A percentile compares a stretch with the other conserved stretches of the same genome.
These are phyloP conservation scores for Peucedramus taeniatus DNA, from an alignment of 2,113 vertebrate species.

Conservation along the genomic window DNA sequence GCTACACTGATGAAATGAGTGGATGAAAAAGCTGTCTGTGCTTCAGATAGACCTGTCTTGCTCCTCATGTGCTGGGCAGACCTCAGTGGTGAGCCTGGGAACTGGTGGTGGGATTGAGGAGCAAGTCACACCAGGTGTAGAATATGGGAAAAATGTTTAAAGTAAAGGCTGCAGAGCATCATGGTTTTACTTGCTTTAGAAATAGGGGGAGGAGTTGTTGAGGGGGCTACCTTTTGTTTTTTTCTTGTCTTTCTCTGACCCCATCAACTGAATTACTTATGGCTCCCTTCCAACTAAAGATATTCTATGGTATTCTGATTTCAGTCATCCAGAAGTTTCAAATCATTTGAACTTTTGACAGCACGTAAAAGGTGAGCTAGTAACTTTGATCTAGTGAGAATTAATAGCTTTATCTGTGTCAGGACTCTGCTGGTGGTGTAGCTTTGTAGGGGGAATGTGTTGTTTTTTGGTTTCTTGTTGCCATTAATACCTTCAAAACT, in stretches of 20 bases:
- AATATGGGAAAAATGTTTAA: not conserved
- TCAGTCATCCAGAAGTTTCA: not conserved
- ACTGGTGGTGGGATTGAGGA: not conserved
- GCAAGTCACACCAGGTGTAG: not conserved
- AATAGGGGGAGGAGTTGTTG: not conserved
- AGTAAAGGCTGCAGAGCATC: not conserved
- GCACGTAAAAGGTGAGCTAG: not conserved
- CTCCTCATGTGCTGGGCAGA: not conserved
- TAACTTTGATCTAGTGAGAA: not conserved
- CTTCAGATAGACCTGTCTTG: not conserved
- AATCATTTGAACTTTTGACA: not conserved
- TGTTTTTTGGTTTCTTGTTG: not conserved
- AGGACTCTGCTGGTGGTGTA: not conserved
- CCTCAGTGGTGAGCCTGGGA: not conserved
- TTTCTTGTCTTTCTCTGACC: not conserved
- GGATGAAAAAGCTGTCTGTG: not conserved
- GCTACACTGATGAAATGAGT: not conserved
- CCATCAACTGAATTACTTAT: not conserved
- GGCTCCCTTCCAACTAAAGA: not conserved
- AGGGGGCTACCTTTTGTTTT: not conserved
- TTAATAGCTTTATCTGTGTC: not conserved
- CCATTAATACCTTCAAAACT: not conserved
- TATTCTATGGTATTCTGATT: not conserved
- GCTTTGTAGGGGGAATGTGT: not conserved
- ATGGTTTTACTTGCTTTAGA: not conserved